Conservation (phyloP, 2,797 vertebrate species). For the Otolemur crassicaudatus region DNA sequence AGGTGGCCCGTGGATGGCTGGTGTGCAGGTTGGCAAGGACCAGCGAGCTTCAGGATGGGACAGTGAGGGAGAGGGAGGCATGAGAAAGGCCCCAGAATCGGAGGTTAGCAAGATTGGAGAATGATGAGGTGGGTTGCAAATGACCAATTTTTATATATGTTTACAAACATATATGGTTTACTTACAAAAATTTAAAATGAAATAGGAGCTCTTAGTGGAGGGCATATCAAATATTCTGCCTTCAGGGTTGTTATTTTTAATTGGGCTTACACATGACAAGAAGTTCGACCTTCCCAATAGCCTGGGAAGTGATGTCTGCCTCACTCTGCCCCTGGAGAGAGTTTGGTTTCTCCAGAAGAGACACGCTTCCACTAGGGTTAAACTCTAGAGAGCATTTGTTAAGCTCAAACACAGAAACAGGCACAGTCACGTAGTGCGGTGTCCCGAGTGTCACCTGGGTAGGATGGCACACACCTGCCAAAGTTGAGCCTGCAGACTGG, state of each 20-base stretch:
- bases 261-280: background rate
- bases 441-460: background rate
- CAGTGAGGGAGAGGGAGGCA: fast-evolving
- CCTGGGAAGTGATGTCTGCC: background rate
- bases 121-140: background rate
- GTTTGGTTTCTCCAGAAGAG: background rate
- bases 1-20: no score
- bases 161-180: background rate
- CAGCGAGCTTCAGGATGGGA: background rate
- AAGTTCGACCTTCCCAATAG: background rate
- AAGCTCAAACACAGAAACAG: background rate
- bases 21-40: no score
- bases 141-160: background rate
- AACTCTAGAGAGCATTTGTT: background rate
- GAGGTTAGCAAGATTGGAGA: background rate
- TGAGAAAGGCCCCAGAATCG: background rate
- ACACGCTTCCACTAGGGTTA: background rate
- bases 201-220: background rate
- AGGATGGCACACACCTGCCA: background rate
- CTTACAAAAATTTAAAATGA: background rate
- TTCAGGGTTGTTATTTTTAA: background rate
- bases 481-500: no score
- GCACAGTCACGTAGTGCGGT: background rate
- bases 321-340: background rate
- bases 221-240: no score